A percentile compares a stretch with the other conserved stretches of the same genome.
Conservation (phyloP, 2,797 vertebrate genomes). For the Molossus molossus region DNA sequence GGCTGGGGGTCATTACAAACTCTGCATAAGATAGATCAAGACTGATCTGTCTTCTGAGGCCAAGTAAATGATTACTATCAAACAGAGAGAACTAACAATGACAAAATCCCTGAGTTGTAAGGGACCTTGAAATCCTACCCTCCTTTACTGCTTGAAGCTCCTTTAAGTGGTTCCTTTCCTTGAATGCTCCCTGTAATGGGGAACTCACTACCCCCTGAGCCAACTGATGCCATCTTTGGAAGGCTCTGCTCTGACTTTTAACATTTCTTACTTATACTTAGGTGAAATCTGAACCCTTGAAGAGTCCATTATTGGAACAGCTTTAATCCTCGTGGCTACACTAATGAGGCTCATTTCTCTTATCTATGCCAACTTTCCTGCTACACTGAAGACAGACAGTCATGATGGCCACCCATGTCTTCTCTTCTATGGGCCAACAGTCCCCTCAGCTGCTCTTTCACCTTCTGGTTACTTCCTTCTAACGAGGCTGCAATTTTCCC, state of each 20-base stretch:
- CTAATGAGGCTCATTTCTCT: background rate
- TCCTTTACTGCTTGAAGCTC: background rate
- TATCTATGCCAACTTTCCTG: background rate
- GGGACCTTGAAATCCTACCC: background rate
- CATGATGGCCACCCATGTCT: background rate
- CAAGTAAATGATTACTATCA: background rate
- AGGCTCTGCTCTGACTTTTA: background rate
- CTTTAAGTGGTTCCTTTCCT: conserved; percentile 7
- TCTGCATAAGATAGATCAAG: background rate
- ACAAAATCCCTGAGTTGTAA: background rate
- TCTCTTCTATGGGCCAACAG: background rate
- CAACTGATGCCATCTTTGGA: background rate
- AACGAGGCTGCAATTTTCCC: background rate
- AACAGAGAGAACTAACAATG: background rate
- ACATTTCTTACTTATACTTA: background rate
- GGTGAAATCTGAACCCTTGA: background rate
- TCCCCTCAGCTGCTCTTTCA: background rate
- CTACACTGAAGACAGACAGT: background rate
- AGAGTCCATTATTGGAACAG: no score
- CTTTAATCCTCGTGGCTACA: background rate
- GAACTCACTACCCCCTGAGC: background rate
- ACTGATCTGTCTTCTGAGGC: background rate
- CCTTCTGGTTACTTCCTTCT: background rate
- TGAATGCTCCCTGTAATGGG: background rate
- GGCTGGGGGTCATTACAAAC: conserved; percentile 4